A percentile compares a stretch with the other conserved stretches of the same genome.
phyloP scores from a whole-genome alignment of 2,888 invertebrate species.

The Conops quadrifasciatus region DNA sequence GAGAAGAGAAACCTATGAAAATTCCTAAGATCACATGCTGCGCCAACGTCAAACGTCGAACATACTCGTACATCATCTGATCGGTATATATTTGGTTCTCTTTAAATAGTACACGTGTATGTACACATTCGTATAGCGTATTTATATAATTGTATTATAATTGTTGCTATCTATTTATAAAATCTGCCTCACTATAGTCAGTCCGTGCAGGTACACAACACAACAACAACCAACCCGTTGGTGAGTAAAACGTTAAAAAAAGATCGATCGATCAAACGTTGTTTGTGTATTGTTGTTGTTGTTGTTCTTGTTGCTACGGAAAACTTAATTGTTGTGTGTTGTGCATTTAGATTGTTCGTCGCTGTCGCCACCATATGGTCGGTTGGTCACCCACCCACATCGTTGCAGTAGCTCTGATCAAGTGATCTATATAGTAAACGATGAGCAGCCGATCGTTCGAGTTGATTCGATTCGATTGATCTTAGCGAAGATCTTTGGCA shows the following conservation, averaged over 20 bases:
- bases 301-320: conserved; percentile 15
- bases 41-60: conserved; percentile 3
- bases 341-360: background rate
- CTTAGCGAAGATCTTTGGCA: background rate
- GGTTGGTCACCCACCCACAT: background rate
- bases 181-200: conserved; percentile 31
- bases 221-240: conserved; percentile 22
- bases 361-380: background rate
- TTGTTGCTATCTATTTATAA: conserved; percentile 41
- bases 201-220: conserved; percentile 16
- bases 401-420: no score
- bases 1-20: background rate
- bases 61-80: background rate
- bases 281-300: conserved; percentile 28
- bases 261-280: no score
- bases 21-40: conserved; percentile 31
- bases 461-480: no score
- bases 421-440: no score
- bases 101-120: no score
- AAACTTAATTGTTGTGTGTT: background rate
- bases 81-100: no score
- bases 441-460: background rate
- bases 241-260: no score
- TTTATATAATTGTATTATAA: conserved; percentile 27
- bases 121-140: background rate